Base-by-base conservation (phyloP, 2,797 vertebrate species). In the Tapera naevia region DNA sequence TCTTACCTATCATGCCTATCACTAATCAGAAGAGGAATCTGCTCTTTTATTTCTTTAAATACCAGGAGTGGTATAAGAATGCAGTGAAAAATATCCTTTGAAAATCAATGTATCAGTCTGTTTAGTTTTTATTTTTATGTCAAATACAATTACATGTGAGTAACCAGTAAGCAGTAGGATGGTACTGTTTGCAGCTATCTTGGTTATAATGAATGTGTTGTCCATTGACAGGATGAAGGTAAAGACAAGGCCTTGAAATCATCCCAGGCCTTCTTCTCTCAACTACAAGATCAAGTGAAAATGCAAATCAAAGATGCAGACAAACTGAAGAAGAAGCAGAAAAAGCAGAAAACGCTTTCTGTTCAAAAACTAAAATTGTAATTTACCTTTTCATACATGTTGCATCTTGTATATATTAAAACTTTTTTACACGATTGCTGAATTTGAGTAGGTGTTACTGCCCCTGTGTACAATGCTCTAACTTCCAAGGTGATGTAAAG, bases 211-310 rank as follows among this genome's bases (percentile, higher is more conserved):
- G 9, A 57, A 45, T 74, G 4, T 48, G 86, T 91, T 95, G 51
- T 96, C 74, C 37, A 17, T 56, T 94, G 80, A 79, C 97, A 99
- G 99, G 98, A 99, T 41, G 99, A 99, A 89, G 99, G 99, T 37
- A 99, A 99, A 97, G 99, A 99, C 96, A 99, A 99, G 89, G 98
- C 98, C 54, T 97, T 99, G 86, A 98, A 98, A 30, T 99, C 99
- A 1, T 99, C 99, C 76, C 98, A 98, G 72, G 98, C 99, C 6
- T 99, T 99, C 98, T 99, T 99, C 97, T 98, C 99, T 67, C 98
- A 99, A 92, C 97, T 99, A 70, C 99, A 99, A 98, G 99, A 99
- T 96, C 99, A 99, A 97, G 99, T 99, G 18, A 99, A 98, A 98
- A 98, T 98, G 97, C 98, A 99, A 97, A 98, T 99, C 94, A 99